Evolutionary conservation across 1,140 invertebrate genomes (phyloP), one percentile per base, ranked within the genome.

Genomic region (Arion vulgaris): DNA sequence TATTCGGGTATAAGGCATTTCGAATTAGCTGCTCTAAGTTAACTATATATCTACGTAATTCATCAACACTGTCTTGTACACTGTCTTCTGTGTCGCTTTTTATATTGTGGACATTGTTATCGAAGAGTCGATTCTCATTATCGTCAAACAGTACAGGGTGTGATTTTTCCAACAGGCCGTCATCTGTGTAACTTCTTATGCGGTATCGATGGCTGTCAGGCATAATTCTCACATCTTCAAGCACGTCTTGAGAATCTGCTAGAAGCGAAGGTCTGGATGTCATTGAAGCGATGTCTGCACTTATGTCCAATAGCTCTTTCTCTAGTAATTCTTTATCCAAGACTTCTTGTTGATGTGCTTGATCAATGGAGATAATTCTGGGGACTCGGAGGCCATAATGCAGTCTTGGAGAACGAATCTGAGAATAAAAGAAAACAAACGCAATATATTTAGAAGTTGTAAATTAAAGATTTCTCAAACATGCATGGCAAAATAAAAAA

Each of bases 31-130:
- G 36, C 71, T 45, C 41, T 38, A 23, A 2, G 5, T n/a, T 15
- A 72, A 5, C 1, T 2, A 7, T n/a, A 41, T 5, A 26, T 7
- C 41, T 19, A 4, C 26, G 36, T 28, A 23, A n/a, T 26, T 1
- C 9, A 5, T 72, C 39, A 5, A 39, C 2, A 1, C 9, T 23
- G 5, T 41, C 11, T 7, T 13, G 26, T 1, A 41, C 15, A 9
- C 36, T 34, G n/a, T 53, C 73, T 17, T 19, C 36, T 39, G 13
- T 7, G 17, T 28, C 28, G 28, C 41, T 75, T 32, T 75, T 51
- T 7, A 75, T 32, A n/a, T 26, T 9, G 13, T 75, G 73, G 41
- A 75, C 73, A 26, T 75, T 45, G n/a, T 75, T 53, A 23, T 75
- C 45, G 36, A 75, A 75, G 45, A 75, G 13, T n/a, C 73, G 19